These are phyloP conservation scores for Scaptomyza hsui DNA, from an alignment of 1,140 invertebrate species.

Conservation along the genomic window DNA sequence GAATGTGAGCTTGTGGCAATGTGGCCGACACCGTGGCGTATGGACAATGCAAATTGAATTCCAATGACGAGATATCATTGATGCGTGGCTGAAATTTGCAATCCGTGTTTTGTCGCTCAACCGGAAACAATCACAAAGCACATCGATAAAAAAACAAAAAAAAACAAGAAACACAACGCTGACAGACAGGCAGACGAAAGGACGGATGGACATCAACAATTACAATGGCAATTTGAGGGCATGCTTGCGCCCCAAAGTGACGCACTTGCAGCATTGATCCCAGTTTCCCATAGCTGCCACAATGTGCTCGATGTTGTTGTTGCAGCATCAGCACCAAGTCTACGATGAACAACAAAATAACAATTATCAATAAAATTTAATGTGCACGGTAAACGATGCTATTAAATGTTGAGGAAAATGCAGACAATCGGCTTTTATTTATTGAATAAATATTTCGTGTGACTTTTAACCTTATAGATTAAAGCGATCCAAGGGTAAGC, in stretches of 20 bases:
- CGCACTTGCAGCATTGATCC: constrained; percentile 1
- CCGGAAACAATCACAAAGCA: constrained; percentile 68
- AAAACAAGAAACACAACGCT: constrained; percentile 18
- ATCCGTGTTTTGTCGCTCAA: constrained; percentile 75
- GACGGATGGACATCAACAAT: constrained; percentile 28
- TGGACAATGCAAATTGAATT: constrained; percentile 80
- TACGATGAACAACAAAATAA: neutral
- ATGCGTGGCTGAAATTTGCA: constrained; percentile 78
- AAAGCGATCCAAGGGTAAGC: neutral
- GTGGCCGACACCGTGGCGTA: constrained; percentile 33
- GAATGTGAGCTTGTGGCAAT: constrained; percentile 46
- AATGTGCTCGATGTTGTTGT: neutral
- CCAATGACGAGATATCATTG: constrained; percentile 77
- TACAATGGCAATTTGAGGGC: constrained; percentile 29
- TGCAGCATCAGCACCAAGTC: neutral
- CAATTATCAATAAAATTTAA: neutral
- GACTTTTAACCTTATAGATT: neutral
- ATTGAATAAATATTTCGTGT: neutral
- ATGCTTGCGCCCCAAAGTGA: constrained; percentile 22
- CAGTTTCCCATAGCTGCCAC: neutral
- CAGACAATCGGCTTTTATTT: neutral
- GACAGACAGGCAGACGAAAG: neutral
- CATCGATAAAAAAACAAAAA: constrained; percentile 37
- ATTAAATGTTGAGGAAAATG: neutral
- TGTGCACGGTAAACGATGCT: neutral